A percentile compares a stretch with the other conserved stretches of the same genome.
Conservation (phyloP, 2,888 invertebrate species). For the Leptinotarsa haldemani region DNA sequence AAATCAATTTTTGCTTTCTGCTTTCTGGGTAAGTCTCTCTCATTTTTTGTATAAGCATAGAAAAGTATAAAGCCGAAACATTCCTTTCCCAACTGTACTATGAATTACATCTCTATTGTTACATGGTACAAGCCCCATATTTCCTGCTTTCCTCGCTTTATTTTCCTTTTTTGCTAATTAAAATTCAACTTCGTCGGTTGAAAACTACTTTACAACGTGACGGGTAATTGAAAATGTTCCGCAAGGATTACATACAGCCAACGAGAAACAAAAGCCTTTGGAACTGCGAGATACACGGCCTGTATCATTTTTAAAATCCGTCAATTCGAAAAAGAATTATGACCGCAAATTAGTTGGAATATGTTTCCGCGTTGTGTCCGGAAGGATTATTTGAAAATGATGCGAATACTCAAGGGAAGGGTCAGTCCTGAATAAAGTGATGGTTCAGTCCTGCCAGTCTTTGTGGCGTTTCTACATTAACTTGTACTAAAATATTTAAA, state of each 20-base stretch:
- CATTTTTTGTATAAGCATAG: too few species aligned
- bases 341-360: neutral
- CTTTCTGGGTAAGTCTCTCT: too few species aligned
- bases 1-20: too few species aligned
- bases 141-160: neutral
- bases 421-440: too few species aligned
- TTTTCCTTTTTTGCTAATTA: neutral
- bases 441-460: too few species aligned
- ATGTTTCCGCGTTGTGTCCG: neutral
- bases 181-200: slow-evolving; percentile 20
- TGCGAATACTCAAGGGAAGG: too few species aligned
- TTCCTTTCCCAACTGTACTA: too few species aligned
- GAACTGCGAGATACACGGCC: neutral
- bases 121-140: too few species aligned
- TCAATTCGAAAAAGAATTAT: neutral
- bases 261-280: slow-evolving; percentile 33
- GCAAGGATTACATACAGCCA: slow-evolving; percentile 32
- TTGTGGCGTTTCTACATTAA: too few species aligned
- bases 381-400: too few species aligned
- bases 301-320: slow-evolving; percentile 15
- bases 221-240: slow-evolving; percentile 43
- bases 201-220: slow-evolving; percentile 28
- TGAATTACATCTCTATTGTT: neutral
- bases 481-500: too few species aligned
- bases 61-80: too few species aligned